Conservation (phyloP, 92 coral and sea anemone species). For the Phenganax stokvisi region DNA sequence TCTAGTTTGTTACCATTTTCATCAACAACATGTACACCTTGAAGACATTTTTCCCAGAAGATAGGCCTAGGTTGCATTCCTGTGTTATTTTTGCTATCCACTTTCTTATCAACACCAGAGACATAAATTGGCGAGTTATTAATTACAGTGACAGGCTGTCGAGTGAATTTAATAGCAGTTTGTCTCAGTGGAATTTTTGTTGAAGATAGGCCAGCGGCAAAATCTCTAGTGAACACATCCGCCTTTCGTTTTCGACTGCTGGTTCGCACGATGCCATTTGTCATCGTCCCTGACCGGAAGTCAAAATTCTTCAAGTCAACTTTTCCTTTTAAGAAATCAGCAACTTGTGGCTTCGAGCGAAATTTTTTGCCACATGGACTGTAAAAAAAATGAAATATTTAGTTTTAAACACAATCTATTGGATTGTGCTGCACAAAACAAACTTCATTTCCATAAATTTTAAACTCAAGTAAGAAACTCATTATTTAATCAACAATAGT, state of each 20-base stretch:
- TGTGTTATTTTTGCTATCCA: constrained; percentile 52
- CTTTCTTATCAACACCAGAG: constrained; percentile 55
- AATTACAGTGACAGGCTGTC: constrained; percentile 74
- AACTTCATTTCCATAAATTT: too few species aligned
- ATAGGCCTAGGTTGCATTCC: constrained; percentile 81
- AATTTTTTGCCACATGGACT: constrained; percentile 98
- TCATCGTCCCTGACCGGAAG: constrained; percentile 81
- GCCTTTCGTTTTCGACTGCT: constrained; percentile 69
- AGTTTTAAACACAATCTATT: not conserved
- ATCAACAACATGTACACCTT: constrained; percentile 66
- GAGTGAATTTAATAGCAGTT: constrained; percentile 76
- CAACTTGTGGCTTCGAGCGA: constrained; percentile 95
- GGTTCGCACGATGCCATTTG: constrained; percentile 49
- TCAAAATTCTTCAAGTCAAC: constrained; percentile 89
- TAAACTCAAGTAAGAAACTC: too few species aligned
- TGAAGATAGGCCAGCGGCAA: constrained; percentile 54
- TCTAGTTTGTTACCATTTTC: constrained; percentile 65
- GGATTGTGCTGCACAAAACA: not conserved
- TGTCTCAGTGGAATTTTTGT: constrained; percentile 70
- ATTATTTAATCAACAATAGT: too few species aligned
- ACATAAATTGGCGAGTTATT: constrained; percentile 53
- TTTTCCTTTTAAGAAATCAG: constrained; percentile 73
- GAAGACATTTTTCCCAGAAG: constrained; percentile 94
- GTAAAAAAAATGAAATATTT: not conserved
- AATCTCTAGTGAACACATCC: constrained; percentile 64